Evolutionary conservation across 1,140 invertebrate genomes (phyloP), one percentile per base, ranked within the genome.

Genomic region (Bombus sibiricus): DNA sequence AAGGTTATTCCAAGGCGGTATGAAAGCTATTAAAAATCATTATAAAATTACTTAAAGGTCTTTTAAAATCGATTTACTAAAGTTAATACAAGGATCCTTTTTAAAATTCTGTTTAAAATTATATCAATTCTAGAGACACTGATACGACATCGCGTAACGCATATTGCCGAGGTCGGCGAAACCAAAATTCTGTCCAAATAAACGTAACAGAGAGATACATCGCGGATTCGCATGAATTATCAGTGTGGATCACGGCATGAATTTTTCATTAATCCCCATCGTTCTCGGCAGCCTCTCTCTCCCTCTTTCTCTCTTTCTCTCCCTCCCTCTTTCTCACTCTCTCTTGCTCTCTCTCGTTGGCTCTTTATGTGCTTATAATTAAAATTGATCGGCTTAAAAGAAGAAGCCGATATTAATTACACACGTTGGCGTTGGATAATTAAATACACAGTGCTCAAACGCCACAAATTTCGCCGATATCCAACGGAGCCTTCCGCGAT

Each of bases 331-430:
- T 6, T 39, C 57, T 28, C 25, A 0, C 28, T 62, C 59, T 3
- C 57, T n/a, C 57, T 12, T 3, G 1, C 1, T 10, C 18, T 37
- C 43, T 71, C 37, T 59, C 47, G 32, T 57, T n/a, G 68, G 32
- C 76, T 78, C 68, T 71, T 72, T 62, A 71, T n/a, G 28, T 28
- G 68, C 83, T 72, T 80, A 72, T 85, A 85, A 85, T 85, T 85
- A 73, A 80, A 85, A 85, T 85, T 64, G 83, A 85, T 85, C 32
- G 77, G 57, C 68, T 37, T 39, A 47, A 80, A 84, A 80, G 78
- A 80, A 73, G 77, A 62, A 85, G 57, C 76, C 53, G 41, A 80
- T 80, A 85, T 85, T 85, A 80, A 85, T 85, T 68, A 64, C 83
- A 53, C 77, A 22, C 83, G 18, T 12, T 73, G 37, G 32, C 39